Evolutionary conservation across 1,140 invertebrate genomes (phyloP).

Genomic region (Apis dorsata): DNA sequence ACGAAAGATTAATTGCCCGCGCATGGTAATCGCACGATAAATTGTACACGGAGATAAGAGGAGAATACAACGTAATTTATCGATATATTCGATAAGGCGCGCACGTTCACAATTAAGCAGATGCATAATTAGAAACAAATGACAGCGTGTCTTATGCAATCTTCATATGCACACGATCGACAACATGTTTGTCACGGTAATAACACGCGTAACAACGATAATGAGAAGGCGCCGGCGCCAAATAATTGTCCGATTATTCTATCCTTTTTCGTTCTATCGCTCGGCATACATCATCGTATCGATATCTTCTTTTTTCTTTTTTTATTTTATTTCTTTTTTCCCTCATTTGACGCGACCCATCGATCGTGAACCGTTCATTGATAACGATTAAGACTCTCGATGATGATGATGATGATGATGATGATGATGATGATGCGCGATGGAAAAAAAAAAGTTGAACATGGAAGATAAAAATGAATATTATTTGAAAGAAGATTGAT

Average conservation of each 20-base stretch:
- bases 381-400: slow-evolving; percentile 1
- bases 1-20: no score
- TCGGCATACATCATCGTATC: slow-evolving; percentile 43
- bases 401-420: no score
- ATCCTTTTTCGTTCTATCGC: slow-evolving; percentile 25
- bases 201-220: slow-evolving; percentile 51
- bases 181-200: slow-evolving; percentile 12
- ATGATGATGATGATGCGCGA: no score
- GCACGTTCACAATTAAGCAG: neutral
- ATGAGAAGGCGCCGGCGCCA: slow-evolving; percentile 53
- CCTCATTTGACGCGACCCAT: neutral
- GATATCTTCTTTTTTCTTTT: neutral
- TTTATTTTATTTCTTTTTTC: neutral
- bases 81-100: no score
- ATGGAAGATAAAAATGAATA: no score
- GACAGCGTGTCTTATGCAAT: slow-evolving; percentile 2
- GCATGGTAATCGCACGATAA: no score
- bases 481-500: no score
- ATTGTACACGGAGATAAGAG: no score
- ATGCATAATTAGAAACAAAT: slow-evolving; percentile 11
- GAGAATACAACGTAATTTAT: no score
- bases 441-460: neutral
- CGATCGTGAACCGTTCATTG: slow-evolving; percentile 16
- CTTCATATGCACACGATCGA: slow-evolving; percentile 23
- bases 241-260: slow-evolving; percentile 45